Base-by-base conservation (phyloP, 2,888 invertebrate genomes). In the Hoplodrina blanda region DNA sequence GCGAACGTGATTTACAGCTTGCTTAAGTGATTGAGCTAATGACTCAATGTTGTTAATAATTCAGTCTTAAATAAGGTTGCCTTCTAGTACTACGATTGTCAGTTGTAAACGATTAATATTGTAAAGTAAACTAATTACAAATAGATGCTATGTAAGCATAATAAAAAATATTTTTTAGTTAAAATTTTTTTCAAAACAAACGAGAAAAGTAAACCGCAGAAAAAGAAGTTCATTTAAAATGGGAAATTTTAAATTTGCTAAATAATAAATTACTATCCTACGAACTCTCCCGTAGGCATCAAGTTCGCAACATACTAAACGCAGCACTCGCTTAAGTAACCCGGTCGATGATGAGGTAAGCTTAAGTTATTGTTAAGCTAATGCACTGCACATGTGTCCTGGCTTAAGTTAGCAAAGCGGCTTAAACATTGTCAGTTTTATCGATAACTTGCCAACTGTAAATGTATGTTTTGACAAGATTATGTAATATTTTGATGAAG, bases 321-420 rank as follows among this genome's bases (percentile, higher is more conserved):
- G 81, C 62, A 81, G 89, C 91, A 87, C 64, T 61, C 63, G 76
- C 79, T 79, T 83, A 84, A 83, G 81, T 85, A 83, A 84, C 78
- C 78, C 70, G 81, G 76, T 69, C 81, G 81, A 87, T 89, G 90
- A 90, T 87, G 89, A 86, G 87, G 67, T 78, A 73, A 78, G 85
- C 87, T 89, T 87, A 87, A 88, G 87, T 90, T 91, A 91, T 91
- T 92, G 91, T 91, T 89, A 88, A 84, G 88, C 79, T 87, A 89
- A 90, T 85, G 88, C 84, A 76, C 76, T 76, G 84, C 85, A 81
- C 79, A 77, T 79, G 73, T 77, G 73, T 81, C 82, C 79, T 76
- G 83, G 81, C 81, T 77, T 76, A 76, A 69, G 75, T 79, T 77
- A 66, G 73, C 71, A 80, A 83, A 85, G 84, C 84, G 65, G 84